A percentile compares a stretch with the other conserved stretches of the same genome.
Evolutionary conservation across 2,113 vertebrate genomes (phyloP).

Genomic region (Tiliqua scincoides): DNA sequence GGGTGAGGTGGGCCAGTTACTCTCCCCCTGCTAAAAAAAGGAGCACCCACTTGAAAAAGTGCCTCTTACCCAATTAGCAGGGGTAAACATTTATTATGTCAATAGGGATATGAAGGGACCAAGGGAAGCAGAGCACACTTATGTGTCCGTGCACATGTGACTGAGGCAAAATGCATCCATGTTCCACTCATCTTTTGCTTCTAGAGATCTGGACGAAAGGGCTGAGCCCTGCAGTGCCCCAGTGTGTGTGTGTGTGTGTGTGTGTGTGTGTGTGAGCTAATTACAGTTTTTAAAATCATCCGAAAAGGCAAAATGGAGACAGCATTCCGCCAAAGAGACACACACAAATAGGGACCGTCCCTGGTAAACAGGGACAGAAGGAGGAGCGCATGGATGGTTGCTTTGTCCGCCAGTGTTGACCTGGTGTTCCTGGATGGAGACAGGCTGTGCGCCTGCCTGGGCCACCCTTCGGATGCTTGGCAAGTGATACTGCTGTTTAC

Average conservation of each 20-base stretch:
- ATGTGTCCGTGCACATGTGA: no score
- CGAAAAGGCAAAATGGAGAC: neutral
- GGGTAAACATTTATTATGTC: no score
- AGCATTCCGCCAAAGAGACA: neutral
- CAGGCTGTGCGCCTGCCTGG: neutral
- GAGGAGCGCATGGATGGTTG: neutral
- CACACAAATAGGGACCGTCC: neutral
- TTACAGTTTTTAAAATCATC: no score
- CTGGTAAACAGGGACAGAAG: neutral
- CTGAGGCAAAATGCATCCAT: no score
- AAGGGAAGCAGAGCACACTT: no score
- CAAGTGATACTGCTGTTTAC: accelerated
- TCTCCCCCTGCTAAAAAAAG: no score
- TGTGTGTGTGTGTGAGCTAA: no score
- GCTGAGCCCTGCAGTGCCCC: neutral
- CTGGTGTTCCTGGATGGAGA: neutral
- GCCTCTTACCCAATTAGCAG: no score
- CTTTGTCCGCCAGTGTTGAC: neutral
- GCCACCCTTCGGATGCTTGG: neutral
- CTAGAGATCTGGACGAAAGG: neutral
- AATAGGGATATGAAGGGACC: no score
- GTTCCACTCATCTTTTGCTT: neutral
- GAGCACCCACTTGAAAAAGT: no score
- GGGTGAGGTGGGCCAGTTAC: no score
- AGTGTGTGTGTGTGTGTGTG: no score